These are phyloP conservation scores for Macquaria ambigua DNA, from an alignment of 2,113 vertebrate genomes.

Conservation along the genomic window DNA sequence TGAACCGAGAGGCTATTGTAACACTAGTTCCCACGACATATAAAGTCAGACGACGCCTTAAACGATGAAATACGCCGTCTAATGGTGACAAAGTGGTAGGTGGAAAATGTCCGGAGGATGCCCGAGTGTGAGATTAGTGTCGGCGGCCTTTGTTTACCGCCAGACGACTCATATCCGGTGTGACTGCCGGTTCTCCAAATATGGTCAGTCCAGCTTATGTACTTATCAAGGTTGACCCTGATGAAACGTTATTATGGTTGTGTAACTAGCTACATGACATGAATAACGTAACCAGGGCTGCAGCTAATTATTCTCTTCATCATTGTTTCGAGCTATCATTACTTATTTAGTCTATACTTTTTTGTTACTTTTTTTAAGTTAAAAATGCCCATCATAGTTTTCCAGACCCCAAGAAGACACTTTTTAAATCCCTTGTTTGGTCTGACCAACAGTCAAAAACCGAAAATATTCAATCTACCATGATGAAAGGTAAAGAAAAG, in stretches of 20 bases:
- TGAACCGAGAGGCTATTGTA: background rate
- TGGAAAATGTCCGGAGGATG: conserved; percentile 20
- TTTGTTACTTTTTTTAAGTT: no score
- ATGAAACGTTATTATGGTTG: background rate
- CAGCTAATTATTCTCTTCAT: background rate
- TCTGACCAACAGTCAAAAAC: background rate
- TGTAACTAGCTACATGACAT: background rate
- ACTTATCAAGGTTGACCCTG: background rate
- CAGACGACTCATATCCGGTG: conserved; percentile 20
- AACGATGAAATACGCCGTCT: background rate
- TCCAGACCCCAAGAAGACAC: no score
- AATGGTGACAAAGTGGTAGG: background rate
- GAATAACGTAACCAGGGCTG: background rate
- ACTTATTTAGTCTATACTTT: no score
- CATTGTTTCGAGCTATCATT: no score
- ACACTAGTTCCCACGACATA: background rate
- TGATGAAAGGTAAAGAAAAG: background rate
- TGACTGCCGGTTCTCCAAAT: conserved; percentile 29
- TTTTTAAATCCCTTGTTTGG: background rate
- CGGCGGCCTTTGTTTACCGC: conserved; percentile 38
- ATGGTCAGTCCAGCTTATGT: conserved; percentile 36
- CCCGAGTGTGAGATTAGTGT: conserved; percentile 26
- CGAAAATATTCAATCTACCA: no score
- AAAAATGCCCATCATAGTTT: no score
- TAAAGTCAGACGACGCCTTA: background rate